Evolutionary conservation across 2,797 vertebrate genomes (phyloP), one percentile per base, ranked within the genome.

Genomic region (Acipenser ruthenus): DNA sequence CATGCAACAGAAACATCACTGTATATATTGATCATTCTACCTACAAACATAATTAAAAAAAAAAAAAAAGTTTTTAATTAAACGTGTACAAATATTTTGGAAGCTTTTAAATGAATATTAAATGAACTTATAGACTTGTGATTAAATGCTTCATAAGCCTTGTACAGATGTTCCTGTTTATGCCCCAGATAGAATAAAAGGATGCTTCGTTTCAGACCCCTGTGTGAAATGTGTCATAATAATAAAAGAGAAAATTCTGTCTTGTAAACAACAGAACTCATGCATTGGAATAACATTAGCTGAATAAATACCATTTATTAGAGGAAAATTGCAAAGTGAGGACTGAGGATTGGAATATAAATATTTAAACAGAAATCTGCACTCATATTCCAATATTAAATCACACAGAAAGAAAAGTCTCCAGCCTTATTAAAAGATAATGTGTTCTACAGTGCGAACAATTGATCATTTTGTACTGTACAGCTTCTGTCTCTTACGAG

Each of bases 361-460:
- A 88, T 88, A 87, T 88, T 89, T 83, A 85, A 88, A 74, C 79
- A 52, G 76, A 78, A 83, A 83, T 87, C 86, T 86, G 83, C 79
- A 79, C 78, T 70, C 73, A 73, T 66, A 60, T 80, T 80, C 76
- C 73, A 78, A 79, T 83, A 87, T 89, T 86, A 86, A 86, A 90
- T 88, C 81, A 78, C 76, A 74, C 75, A 74, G 81, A 81, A 77
- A 80, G 78, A 75, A 84, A 83, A 83, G 82, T 82, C 80, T 82
- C 80, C 83, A 79, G 74, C 80, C 83, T 83, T 86, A 87, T 89
- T 85, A 88, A 88, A 91, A 83, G 78, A 78, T 87, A 86, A 88
- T 88, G 81, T 83, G 81, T 81, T 84, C 78, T 73, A 70, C 74
- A 81, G 70, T 71, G 77, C 80, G 79, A 75, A 63, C 65, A 82